phyloP scores from a whole-genome alignment of 2,888 invertebrate species.

The Quadroppia sp. region DNA sequence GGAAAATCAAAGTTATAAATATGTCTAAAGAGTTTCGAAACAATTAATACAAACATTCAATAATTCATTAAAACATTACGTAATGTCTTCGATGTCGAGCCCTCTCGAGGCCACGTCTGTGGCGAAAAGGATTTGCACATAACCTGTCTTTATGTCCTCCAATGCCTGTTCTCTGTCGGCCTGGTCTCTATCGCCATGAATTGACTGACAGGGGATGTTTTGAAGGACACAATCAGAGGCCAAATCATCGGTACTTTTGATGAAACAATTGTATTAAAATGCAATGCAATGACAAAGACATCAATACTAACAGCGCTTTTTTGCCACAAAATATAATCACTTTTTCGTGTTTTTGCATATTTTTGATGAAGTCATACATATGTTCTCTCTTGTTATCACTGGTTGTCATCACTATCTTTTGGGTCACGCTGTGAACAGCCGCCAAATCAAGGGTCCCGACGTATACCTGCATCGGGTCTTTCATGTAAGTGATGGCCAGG shows the following conservation, averaged over 20 bases:
- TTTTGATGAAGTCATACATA: conserved; percentile 64
- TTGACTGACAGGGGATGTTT: conserved; percentile 68
- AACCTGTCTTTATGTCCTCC: conserved; percentile 72
- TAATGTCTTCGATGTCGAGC: conserved; percentile 81
- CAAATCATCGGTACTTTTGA: conserved; percentile 68
- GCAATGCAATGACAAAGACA: neutral
- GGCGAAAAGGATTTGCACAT: conserved; percentile 77
- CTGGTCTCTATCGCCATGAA: conserved; percentile 86
- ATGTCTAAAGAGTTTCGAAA: conserved; percentile 58
- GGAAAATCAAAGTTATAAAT: conserved; percentile 93
- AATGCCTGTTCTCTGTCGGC: conserved; percentile 64
- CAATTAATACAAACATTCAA: neutral
- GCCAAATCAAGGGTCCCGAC: conserved; percentile 79
- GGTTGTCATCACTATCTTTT: conserved; percentile 68
- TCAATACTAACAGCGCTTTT: conserved; percentile 61
- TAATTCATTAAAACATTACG: conserved; percentile 56
- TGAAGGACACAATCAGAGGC: conserved; percentile 70
- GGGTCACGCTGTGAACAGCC: conserved; percentile 80
- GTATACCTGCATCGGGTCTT: conserved; percentile 80
- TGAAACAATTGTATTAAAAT: neutral
- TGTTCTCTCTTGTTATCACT: conserved; percentile 66
- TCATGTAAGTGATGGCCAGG: conserved; percentile 79
- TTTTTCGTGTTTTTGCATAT: conserved; percentile 72
- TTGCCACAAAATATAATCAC: conserved; percentile 85
- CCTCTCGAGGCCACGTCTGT: conserved; percentile 95